Evolutionary conservation across 2,888 invertebrate genomes (phyloP).

Genomic region (Azorinus chamasolen): DNA sequence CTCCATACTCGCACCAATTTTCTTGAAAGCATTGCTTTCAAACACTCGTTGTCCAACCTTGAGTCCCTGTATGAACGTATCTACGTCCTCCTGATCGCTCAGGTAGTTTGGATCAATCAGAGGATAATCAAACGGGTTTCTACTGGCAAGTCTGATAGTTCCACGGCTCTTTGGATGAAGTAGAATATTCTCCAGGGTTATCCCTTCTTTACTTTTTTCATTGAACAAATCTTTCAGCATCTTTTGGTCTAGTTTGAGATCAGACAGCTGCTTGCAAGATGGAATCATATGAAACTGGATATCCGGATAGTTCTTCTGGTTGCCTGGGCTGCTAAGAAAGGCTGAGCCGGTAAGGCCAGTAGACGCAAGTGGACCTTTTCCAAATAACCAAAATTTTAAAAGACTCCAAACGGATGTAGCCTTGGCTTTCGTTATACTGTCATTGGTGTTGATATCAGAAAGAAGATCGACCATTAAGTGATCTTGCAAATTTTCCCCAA

Average conservation of each 20-base stretch:
- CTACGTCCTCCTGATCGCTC: conserved; percentile 82
- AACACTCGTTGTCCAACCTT: conserved; percentile 13
- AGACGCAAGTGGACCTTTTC: conserved; percentile 20
- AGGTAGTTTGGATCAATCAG: conserved; percentile 97
- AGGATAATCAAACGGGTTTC: conserved; percentile 92
- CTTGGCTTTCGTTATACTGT: conserved; percentile 22
- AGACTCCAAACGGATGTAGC: conserved; percentile 1
- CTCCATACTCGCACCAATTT: conserved; percentile 17
- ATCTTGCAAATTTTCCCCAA: too few species aligned
- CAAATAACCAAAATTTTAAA: conserved; percentile 19
- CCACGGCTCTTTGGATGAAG: conserved; percentile 91
- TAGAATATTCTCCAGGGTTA: conserved; percentile 15
- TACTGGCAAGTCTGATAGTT: conserved; percentile 91
- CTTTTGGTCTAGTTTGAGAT: background rate
- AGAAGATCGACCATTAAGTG: conserved; percentile 60
- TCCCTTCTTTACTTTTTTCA: too few species aligned
- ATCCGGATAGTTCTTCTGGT: conserved; percentile 34
- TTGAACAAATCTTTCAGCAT: too few species aligned
- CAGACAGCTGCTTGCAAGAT: background rate
- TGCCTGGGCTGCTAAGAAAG: conserved; percentile 21
- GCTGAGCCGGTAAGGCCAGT: conserved; percentile 14
- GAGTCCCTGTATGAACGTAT: conserved; percentile 38
- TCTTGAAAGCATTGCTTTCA: conserved; percentile 26
- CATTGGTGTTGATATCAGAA: conserved; percentile 27
- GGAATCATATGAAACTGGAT: conserved; percentile 32